Percentiles rank a stretch among this genome's conserved stretches.
phyloP scores from a whole-genome alignment of 1,140 invertebrate species.

The Harpegnathos saltator region DNA sequence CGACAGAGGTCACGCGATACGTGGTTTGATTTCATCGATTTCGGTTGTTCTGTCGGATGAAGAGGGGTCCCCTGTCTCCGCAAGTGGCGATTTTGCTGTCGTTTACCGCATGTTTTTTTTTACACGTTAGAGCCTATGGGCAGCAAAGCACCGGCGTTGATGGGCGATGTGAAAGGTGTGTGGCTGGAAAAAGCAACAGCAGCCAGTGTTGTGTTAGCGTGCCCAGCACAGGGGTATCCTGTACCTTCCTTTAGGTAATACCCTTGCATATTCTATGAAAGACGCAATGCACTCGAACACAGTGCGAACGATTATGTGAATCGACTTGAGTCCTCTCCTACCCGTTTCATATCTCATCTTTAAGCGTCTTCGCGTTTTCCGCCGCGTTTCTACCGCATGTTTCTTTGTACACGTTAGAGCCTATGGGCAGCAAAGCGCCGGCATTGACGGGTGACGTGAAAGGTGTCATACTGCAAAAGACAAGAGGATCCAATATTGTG shows the following conservation, averaged over 20 bases:
- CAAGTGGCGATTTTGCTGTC: slow-evolving; percentile 41
- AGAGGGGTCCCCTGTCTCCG: slow-evolving; percentile 88
- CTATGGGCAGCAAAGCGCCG: slow-evolving; percentile 87
- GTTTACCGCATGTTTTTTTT: slow-evolving; percentile 52
- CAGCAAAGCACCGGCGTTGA: slow-evolving; percentile 86
- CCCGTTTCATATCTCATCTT: slow-evolving; percentile 29
- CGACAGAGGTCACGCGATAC: not conserved
- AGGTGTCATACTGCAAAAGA: slow-evolving; percentile 83
- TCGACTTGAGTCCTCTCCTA: slow-evolving; percentile 35
- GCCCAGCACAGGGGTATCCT: slow-evolving; percentile 83
- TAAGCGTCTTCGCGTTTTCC: slow-evolving; percentile 29
- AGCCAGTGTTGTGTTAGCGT: slow-evolving; percentile 78
- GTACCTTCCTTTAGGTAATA: slow-evolving; percentile 80
- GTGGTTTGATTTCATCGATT: not conserved
- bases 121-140: slow-evolving; percentile 86
- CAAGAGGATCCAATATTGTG: slow-evolving; percentile 73
- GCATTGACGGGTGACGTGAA: slow-evolving; percentile 84
- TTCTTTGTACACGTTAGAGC: slow-evolving; percentile 82
- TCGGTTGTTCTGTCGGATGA: not conserved
- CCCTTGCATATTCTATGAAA: not conserved
- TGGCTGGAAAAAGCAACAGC: slow-evolving; percentile 81
- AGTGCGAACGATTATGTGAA: slow-evolving; percentile 3
- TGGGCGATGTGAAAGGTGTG: slow-evolving; percentile 83
- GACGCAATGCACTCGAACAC: not conserved
- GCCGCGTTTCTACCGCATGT: slow-evolving; percentile 48